phyloP scores from a whole-genome alignment of 30 jellyfish, hydroid and myxozoan species.

The Haliclystus octoradiatus region DNA sequence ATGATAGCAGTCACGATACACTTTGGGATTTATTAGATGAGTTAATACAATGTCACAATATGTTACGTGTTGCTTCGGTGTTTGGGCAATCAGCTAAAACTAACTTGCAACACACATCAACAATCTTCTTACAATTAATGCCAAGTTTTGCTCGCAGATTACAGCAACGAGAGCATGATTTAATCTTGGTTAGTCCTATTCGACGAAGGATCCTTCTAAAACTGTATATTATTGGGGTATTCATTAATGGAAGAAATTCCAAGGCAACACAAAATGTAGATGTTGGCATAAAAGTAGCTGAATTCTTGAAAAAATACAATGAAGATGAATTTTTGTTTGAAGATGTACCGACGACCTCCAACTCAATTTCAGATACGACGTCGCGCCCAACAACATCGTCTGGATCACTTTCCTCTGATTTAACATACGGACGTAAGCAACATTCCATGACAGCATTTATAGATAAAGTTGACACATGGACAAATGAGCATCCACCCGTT shows the following conservation, averaged over 20 bases:
- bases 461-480: too few species aligned
- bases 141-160: constrained; percentile 70
- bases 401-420: too few species aligned
- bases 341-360: too few species aligned
- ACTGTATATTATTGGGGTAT: constrained; percentile 80
- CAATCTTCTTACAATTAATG: constrained; percentile 66
- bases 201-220: constrained; percentile 68
- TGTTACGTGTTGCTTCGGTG: constrained; percentile 64
- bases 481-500: too few species aligned
- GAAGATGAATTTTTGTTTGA: too few species aligned
- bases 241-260: constrained; percentile 48
- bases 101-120: constrained; percentile 70
- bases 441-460: too few species aligned
- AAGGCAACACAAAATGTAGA: too few species aligned
- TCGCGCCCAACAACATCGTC: too few species aligned
- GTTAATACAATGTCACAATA: constrained; percentile 84
- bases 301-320: too few species aligned
- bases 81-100: constrained; percentile 82
- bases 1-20: constrained; percentile 91
- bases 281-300: too few species aligned
- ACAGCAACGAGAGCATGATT: constrained; percentile 80
- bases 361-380: too few species aligned
- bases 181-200: constrained; percentile 53
- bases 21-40: constrained; percentile 93
- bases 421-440: too few species aligned